Base-by-base conservation (phyloP, 1,140 invertebrate genomes). In the Archivesica marissinica region DNA sequence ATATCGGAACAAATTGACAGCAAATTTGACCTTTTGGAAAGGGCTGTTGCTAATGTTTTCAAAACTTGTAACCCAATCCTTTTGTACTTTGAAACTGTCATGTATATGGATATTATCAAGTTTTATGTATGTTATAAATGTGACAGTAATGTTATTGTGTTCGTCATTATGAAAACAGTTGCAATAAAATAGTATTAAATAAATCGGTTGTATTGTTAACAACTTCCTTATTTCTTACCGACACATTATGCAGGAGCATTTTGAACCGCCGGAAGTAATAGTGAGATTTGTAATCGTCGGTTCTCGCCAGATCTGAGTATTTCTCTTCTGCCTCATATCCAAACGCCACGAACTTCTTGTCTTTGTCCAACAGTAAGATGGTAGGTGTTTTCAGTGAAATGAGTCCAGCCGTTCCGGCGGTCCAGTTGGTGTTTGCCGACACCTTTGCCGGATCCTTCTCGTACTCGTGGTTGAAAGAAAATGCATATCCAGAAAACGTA, bases 181-280 rank as follows among this genome's bases (percentile, higher is more conserved):
- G n/a, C n/a, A 50, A 50, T 50, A 50, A n/a, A 50, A 50, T 50
- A n/a, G 13, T 50, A 50, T 50, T n/a, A 50, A 50, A 50, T 50
- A 50, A n/a, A 50, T n/a, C 47, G n/a, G n/a, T n/a, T 50, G 13
- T 13, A 13, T 50, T n/a, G n/a, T 13, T 50, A 50, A 50, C 47
- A 13, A 13, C 47, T 13, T 50, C n/a, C n/a, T 50, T 13, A 50
- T n/a, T 11, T 20, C 56, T 23, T 66, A 80, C 77, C 56, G 33
- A 20, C 17, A 64, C 38, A 20, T 80, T 44, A 28, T 44, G 39
- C 23, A 80, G 56, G 13, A 50, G 39, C 77, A 80, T 80, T 28
- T 80, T 80, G 50, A 80, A 80, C 13, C 77, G 38, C 41, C 77
- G 39, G 77, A 47, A 80, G 61, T 80, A 80, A 41, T 64, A 80